Base-by-base conservation (phyloP, 2,888 invertebrate species). In the Lithodes maja region DNA sequence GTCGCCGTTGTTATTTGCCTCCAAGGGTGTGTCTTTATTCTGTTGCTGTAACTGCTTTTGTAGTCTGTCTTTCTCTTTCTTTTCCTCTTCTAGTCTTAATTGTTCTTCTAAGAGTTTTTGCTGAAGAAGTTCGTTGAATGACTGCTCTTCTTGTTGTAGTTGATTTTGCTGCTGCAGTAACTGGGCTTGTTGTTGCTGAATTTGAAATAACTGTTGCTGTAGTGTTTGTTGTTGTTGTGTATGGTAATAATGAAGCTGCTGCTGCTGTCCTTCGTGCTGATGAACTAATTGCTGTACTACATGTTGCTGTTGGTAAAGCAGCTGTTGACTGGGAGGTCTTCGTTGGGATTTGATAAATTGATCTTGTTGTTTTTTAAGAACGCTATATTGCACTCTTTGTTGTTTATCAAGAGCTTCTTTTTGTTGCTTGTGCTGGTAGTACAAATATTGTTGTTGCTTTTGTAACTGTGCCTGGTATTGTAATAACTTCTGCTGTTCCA, bases 231-330 rank as follows among this genome's bases (percentile, higher is more conserved):
- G 74, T 15, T 89, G 80, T n/a, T 83, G 83, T n/a, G 79, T 17
- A n/a, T 88, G 88, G 49, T 79, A 78, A 9, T 84, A 71, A 2
- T 84, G 74, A 9, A 81, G 75, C 52, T 85, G 75, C 55, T 81
- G 75, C 33, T 89, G 74, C n/a, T 89, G 85, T 1, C 52, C 2
- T 52, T 89, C 80, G 54, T 85, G 84, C 17, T 85, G 88, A 9
- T 81, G 81, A 15, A 33, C 68, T 33, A 69, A 15, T 2, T 85
- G 80, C 53, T 85, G 80, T 54, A 83, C 55, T 49, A 81, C 54
- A 12, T 80, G 80, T 15, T 33, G 69, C 53, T 89, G 85, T 52
- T 79, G 84, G 15, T 75, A 68, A 5, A 74, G 80, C 33, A 81
- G 53, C 50, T 89, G 71, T 50, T 84, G 84, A 17, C 15, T 77